Evolutionary conservation across 2,113 vertebrate species (phyloP), one percentile per base, ranked within the genome.

Genomic region (Oncorhynchus nerka): DNA sequence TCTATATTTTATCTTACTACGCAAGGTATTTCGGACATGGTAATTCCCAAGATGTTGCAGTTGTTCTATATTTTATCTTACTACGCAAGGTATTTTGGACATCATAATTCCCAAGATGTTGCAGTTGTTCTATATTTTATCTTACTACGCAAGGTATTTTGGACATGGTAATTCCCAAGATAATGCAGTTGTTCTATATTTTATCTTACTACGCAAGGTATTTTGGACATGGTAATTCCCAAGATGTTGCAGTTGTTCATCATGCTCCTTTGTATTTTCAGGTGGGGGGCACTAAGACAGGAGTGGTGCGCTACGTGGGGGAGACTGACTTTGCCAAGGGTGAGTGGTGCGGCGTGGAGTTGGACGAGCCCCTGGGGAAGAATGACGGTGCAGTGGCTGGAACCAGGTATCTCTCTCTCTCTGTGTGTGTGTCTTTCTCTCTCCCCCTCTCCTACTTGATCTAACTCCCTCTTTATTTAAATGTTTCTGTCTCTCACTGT

Each of bases 251-350:
- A 55, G 12, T 24, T 48, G 34, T 26, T 49, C 9, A 70, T 45
- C 22, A 6, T 75, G 68, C 2, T 20, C 45, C 51, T 71, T 22
- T 70, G 68, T 72, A 64, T 81, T 16, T 4, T 32, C 92, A 99
- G 98, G 97, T 99, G 0, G 98, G 98, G 0, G 98, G 98, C 9
- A 99, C 98, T 0, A 99, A 99, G 91, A 99, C 97, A 0, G 98
- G 98, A 0, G 98, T 97, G 8, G 98, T 99, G n/a, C 96, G 97
- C 71, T 99, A 98, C 1, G 96, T 99, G 79, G 98, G 98, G 32
- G 98, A 99, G 92, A 99, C 98, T 0, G 98, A 99, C 87, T 99
- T 99, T 75, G 97, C 98, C 80, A 99, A 99, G 85, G 98, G 98
- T 0, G 97, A 99, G 78, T 99, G 98, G 98, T 99, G 98, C 5